Percentiles rank a stretch among this genome's conserved stretches.
phyloP scores from a whole-genome alignment of 2,797 vertebrate species.

The Coluber constrictor region DNA sequence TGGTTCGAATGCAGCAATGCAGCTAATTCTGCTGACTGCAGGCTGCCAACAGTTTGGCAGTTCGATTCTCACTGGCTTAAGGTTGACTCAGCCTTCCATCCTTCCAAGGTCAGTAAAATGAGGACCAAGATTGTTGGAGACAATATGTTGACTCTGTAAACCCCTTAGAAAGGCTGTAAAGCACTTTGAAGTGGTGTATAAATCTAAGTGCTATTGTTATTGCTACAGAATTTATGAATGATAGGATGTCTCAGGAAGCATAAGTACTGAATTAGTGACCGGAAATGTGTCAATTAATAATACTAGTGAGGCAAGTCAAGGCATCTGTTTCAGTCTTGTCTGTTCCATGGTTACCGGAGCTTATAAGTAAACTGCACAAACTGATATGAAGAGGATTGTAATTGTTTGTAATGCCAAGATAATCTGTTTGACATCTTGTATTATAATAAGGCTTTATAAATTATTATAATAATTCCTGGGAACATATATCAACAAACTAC shows the following conservation, averaged over 20 bases:
- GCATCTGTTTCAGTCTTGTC: not conserved
- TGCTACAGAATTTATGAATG: not conserved
- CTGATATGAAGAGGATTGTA: not conserved
- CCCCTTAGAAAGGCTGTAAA: no score
- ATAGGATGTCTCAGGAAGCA: not conserved
- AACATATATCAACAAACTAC: not conserved
- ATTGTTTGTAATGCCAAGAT: not conserved
- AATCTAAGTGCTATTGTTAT: no score
- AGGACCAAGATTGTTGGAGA: no score
- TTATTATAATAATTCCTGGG: not conserved
- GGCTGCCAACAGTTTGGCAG: no score
- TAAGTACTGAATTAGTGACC: not conserved
- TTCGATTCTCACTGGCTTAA: no score
- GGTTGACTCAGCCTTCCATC: no score
- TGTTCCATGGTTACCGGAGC: not conserved
- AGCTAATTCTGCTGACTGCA: no score
- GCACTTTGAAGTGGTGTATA: no score
- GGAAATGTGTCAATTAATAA: not conserved
- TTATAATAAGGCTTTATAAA: not conserved
- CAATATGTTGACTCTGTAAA: no score
- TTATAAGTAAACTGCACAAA: not conserved
- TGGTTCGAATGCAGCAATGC: no score
- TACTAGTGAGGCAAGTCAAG: not conserved
- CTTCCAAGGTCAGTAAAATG: no score
- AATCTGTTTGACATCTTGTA: not conserved